These are phyloP conservation scores for Hypercompe scribonia DNA, from an alignment of 2,888 invertebrate species.

Conservation along the genomic window DNA sequence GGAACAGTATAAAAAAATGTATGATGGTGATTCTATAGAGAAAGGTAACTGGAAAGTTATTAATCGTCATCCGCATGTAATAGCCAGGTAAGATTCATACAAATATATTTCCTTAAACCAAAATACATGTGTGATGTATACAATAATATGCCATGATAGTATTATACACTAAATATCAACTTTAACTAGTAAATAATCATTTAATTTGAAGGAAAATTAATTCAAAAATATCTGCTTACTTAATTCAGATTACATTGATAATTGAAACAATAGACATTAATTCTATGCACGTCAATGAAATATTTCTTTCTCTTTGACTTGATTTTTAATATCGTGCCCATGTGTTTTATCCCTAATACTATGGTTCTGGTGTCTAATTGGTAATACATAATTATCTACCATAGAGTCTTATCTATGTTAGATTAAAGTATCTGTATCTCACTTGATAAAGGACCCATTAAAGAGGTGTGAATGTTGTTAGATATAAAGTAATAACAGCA, in stretches of 20 bases:
- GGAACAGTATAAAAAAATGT: conserved; percentile 81
- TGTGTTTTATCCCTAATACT: conserved; percentile 25
- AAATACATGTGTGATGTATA: not conserved
- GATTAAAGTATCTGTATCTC: not conserved
- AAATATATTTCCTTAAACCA: not conserved
- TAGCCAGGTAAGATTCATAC: conserved; percentile 81
- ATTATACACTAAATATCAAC: not conserved
- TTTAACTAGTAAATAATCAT: not conserved
- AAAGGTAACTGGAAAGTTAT: conserved; percentile 77
- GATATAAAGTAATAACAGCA: not conserved
- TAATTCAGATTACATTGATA: not conserved
- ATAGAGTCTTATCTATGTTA: not conserved
- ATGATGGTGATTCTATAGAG: conserved; percentile 80
- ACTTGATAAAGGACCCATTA: not conserved
- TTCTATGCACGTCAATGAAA: conserved; percentile 50
- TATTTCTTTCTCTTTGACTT: conserved; percentile 31
- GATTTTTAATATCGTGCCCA: conserved; percentile 25
- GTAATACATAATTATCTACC: not conserved
- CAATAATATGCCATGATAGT: not conserved
- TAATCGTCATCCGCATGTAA: conserved; percentile 84
- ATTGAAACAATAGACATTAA: conserved; percentile 1
- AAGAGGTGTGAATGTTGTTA: not conserved
- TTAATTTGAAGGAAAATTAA: not conserved
- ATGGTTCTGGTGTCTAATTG: conserved; percentile 16
- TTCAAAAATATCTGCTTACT: not conserved